Evolutionary conservation across 2,113 vertebrate species (phyloP), one percentile per base, ranked within the genome.

Genomic region (Balaeniceps rex): DNA sequence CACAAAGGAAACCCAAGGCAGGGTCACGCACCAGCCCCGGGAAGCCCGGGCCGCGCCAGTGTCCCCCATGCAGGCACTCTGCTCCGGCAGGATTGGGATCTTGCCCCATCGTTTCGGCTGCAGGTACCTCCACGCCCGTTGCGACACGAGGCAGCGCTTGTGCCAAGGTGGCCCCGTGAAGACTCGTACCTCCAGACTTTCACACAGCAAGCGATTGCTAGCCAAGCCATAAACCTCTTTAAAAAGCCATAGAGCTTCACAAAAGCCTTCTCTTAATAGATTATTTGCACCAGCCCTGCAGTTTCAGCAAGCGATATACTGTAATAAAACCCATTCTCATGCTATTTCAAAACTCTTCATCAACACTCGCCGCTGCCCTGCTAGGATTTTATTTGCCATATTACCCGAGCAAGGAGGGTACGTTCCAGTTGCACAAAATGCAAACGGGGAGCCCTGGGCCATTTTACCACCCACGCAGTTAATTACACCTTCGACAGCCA

Each of bases 281-380:
- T 21, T 36, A 77, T 68, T 70, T 49, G 83, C 66, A 28, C 84
- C 91, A 95, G 83, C 77, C 83, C 72, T 85, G 87, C 84, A 85
- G 83, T 65, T 97, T 94, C 96, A 92, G 87, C 83, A 96, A 63
- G 91, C 6, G 29, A 88, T 52, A 57, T 17, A n/a, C n/a, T 23
- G 82, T 26, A 84, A 96, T 97, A 97, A 98, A 98, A 94, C 42
- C 76, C 80, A 94, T 97, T 97, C 96, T 96, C 95, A 93, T 90
- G 94, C 76, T 81, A 28, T 97, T 97, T 90, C 94, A 93, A 95
- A 96, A 98, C 91, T 95, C 77, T 66, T 46, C 87, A 28, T 92
- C 95, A 95, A 85, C 97, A 82, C 70, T 93, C 25, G 4, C 70
- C 44, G 2, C 92, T 86, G 90, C 92, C 90, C 91, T 60, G 74